Percentiles rank a stretch among this genome's conserved stretches.
phyloP scores from a whole-genome alignment of 1,140 invertebrate species.

The Drosophila sechellia region DNA sequence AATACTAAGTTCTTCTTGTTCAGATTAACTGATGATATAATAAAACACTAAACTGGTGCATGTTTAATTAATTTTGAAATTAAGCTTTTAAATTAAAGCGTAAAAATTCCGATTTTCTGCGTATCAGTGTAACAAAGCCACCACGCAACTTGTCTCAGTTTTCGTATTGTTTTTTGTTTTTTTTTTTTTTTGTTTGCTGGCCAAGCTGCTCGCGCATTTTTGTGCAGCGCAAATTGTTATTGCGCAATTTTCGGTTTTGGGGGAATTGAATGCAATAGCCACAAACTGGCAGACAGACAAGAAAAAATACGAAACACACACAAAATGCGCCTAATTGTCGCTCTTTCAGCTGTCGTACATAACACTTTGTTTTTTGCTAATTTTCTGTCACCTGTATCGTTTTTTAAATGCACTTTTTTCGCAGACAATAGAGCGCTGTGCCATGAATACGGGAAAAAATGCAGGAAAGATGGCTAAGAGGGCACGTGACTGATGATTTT shows the following conservation, averaged over 20 bases:
- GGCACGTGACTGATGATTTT: conserved; percentile 35
- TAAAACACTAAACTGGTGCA: background rate
- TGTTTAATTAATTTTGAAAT: no score
- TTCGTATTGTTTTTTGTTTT: conserved; percentile 22
- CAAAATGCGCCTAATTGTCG: conserved; percentile 80
- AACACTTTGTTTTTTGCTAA: conserved; percentile 81
- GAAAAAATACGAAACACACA: conserved; percentile 51
- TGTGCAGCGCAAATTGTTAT: conserved; percentile 79
- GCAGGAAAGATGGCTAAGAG: conserved; percentile 16
- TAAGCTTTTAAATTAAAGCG: background rate
- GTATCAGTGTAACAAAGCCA: conserved; percentile 6
- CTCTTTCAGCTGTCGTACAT: conserved; percentile 69
- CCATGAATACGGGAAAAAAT: background rate
- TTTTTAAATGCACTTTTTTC: conserved; percentile 49
- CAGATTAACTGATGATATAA: background rate
- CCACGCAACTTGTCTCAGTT: conserved; percentile 47
- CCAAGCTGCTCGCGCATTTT: conserved; percentile 63
- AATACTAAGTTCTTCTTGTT: no score
- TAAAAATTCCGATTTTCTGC: background rate
- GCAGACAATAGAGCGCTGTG: conserved; percentile 19
- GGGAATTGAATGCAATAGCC: conserved; percentile 71
- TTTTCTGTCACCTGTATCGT: conserved; percentile 60
- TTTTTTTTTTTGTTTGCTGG: conserved; percentile 28
- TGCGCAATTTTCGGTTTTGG: conserved; percentile 67
- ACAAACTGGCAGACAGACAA: conserved; percentile 31